Evolutionary conservation across 2,113 vertebrate species (phyloP).

Genomic region (Corydoras maculifer): DNA sequence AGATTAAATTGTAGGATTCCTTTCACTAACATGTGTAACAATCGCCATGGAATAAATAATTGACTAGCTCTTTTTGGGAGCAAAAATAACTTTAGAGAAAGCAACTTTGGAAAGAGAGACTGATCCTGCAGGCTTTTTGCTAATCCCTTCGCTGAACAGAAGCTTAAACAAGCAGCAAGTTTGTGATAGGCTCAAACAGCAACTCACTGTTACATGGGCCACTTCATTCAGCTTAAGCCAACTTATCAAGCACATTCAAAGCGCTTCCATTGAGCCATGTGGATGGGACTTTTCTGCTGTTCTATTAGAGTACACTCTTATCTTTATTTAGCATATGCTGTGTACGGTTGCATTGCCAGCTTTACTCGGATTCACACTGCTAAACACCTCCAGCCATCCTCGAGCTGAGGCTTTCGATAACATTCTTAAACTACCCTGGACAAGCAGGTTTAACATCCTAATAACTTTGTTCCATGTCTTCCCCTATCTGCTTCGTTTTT

Average conservation of each 20-base stretch:
- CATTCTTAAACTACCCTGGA: conserved; percentile 66
- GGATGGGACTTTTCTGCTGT: conserved; percentile 66
- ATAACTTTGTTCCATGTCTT: conserved; percentile 58
- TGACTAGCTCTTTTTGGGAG: conserved; percentile 45
- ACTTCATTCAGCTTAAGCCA: conserved; percentile 72
- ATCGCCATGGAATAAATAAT: conserved; percentile 18
- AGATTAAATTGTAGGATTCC: not conserved
- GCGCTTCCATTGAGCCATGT: conserved; percentile 68
- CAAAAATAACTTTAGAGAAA: conserved; percentile 64
- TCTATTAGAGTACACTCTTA: conserved; percentile 74
- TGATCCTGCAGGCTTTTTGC: conserved; percentile 69
- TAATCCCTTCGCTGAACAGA: conserved; percentile 68
- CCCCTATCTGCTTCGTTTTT: conserved; percentile 53
- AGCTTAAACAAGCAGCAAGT: conserved; percentile 68
- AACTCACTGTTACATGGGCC: conserved; percentile 67
- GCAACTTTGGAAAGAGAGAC: conserved; percentile 63
- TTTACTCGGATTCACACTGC: conserved; percentile 70
- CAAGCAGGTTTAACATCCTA: conserved; percentile 63
- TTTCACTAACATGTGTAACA: not conserved
- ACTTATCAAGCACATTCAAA: conserved; percentile 75
- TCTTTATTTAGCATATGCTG: conserved; percentile 76
- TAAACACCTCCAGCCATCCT: conserved; percentile 70
- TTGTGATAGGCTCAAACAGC: conserved; percentile 68
- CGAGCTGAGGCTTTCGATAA: conserved; percentile 69
- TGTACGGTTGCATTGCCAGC: conserved; percentile 66